Base-by-base conservation (phyloP, 2,888 invertebrate species). In the Timandra comae region DNA sequence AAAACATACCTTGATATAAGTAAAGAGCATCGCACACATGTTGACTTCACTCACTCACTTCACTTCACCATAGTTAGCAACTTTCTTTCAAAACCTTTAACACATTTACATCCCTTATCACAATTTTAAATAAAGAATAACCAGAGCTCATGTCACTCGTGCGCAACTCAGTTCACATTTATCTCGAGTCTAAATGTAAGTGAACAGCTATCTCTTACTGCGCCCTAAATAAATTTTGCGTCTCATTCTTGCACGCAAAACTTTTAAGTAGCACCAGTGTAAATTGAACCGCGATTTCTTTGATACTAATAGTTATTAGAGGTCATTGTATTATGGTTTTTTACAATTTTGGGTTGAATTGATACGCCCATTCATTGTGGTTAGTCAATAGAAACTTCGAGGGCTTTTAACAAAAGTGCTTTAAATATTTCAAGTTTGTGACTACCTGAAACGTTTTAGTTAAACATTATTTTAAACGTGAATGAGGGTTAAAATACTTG, bases 1-100 rank as follows among this genome's bases (percentile, higher is more conserved):
- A n/a, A n/a, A n/a, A n/a, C 38, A 7, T 27, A 59, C 59, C 60
- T 57, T 54, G 1, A 59, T 41, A 31, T 46, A 50, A 11, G 49
- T 56, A n/a, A 53, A n/a, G 2, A 59, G 9, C 20, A 13, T 35
- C 0, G 48, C 46, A 11, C 49, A 51, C 59, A 57, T 60, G 21
- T 20, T 34, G 13, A 26, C 3, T 16, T 6, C 16, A 16, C 16
- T 16, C 4, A 16, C 16, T 5, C 6, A 16, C 6, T 16, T 16
- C 16, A 16, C 16, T 16, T 16, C 16, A 16, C 16, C n/a, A n/a
- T n/a, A n/a, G n/a, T n/a, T n/a, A n/a, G n/a, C n/a, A n/a, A 7
- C 30, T 6, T 4, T 4, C 2, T 28, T 21, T 27, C n/a, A 1
- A 30, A 22, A 29, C 10, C n/a, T n/a, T n/a, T n/a, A 29, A 16